phyloP scores from a whole-genome alignment of 1,140 invertebrate genomes.

The Eumaeus atala region DNA sequence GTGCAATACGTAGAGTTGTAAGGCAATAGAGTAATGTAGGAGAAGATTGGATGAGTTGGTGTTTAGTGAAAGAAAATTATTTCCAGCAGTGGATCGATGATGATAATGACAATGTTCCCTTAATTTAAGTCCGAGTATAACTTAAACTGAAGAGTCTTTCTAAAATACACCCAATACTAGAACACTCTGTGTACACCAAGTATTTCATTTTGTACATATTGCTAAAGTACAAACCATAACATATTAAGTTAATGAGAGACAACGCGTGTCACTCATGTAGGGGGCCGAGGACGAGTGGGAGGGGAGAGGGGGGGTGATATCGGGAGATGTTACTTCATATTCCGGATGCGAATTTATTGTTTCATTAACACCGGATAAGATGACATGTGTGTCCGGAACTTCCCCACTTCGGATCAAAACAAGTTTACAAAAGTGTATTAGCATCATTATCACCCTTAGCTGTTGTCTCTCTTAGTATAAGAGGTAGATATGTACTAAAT shows the following conservation, averaged over 20 bases:
- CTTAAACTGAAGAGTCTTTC: no score
- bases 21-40: no score
- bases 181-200: conserved; percentile 34
- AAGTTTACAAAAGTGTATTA: background rate
- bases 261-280: conserved; percentile 41
- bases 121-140: no score
- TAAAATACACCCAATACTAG: background rate
- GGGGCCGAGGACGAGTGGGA: conserved; percentile 17
- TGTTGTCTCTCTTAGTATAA: no score
- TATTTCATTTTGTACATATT: conserved; percentile 60
- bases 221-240: conserved; percentile 54
- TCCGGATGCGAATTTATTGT: conserved; percentile 63
- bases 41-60: no score
- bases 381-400: conserved; percentile 34
- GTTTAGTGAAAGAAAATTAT: no score
- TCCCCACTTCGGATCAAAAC: conserved; percentile 1
- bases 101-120: no score
- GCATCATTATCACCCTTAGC: background rate
- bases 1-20: no score
- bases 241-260: conserved; percentile 71
- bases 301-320: conserved; percentile 38
- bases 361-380: conserved; percentile 61
- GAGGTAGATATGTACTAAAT: no score
- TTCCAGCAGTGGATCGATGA: no score
- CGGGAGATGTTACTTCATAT: conserved; percentile 39